phyloP scores from a whole-genome alignment of 1,140 invertebrate species.

The Rhyzopertha dominica region DNA sequence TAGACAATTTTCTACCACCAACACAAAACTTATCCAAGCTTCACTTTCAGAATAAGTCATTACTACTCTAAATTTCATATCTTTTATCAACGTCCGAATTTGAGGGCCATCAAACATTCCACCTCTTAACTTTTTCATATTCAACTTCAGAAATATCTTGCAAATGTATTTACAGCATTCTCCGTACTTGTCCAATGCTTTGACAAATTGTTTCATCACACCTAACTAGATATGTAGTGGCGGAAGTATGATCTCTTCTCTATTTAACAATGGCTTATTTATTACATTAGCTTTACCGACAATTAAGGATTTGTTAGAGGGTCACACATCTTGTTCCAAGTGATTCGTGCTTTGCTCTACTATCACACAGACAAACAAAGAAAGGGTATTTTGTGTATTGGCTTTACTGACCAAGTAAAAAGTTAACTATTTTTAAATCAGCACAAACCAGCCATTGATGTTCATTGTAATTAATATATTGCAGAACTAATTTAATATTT shows the following conservation, averaged over 20 bases:
- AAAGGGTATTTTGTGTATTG: slow-evolving; percentile 42
- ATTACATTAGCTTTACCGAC: too few species aligned
- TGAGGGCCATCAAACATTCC: slow-evolving; percentile 32
- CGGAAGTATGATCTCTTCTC: slow-evolving; percentile 34
- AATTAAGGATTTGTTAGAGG: too few species aligned
- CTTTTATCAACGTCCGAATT: slow-evolving; percentile 26
- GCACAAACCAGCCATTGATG: slow-evolving; percentile 38
- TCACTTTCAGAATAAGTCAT: slow-evolving; percentile 5
- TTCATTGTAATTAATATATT: slow-evolving; percentile 37
- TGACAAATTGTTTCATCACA: slow-evolving; percentile 40
- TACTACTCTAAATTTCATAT: slow-evolving; percentile 8
- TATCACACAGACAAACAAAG: slow-evolving; percentile 38
- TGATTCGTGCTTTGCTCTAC: slow-evolving; percentile 26
- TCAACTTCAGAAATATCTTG: slow-evolving; percentile 21
- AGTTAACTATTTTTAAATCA: slow-evolving; percentile 35
- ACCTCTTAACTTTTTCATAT: slow-evolving; percentile 29
- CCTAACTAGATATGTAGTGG: slow-evolving; percentile 41
- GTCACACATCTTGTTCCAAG: slow-evolving; percentile 24
- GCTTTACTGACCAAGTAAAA: slow-evolving; percentile 38
- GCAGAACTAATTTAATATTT: slow-evolving; percentile 28
- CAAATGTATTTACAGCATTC: slow-evolving; percentile 25
- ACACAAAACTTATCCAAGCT: slow-evolving; percentile 9
- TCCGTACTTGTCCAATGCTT: slow-evolving; percentile 27
- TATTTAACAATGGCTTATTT: too few species aligned
- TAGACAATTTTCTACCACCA: too few species aligned